Base-by-base conservation (phyloP, 1,140 invertebrate species). In the Scaptomyza graminum region DNA sequence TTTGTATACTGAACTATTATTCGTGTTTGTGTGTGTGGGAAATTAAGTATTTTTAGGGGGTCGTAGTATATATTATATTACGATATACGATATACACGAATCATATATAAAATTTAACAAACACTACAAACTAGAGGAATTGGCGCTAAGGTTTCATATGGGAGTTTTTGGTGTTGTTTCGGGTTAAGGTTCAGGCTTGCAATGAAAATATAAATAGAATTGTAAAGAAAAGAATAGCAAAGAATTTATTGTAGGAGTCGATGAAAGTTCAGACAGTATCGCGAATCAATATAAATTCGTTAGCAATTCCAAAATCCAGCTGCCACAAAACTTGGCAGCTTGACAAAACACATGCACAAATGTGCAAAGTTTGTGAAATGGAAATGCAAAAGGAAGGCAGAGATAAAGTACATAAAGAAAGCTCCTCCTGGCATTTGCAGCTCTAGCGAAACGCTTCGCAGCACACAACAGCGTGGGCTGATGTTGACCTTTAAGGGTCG, bases 61-160 rank as follows among this genome's bases (percentile, higher is more conserved):
- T 18, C 18, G 3, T 18, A 18, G 18, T 18, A 18, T 18, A 59
- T 47, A 47, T 25, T 18, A 59, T 47, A 47, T 25, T 59, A 59
- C 78, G 71, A 61, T 80, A 76, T 74, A 72, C 67, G 73, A 79
- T 71, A 70, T 67, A 76, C 74, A 63, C 67, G 63, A 65, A 56
- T 75, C 37, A 64, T 44, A 49, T 68, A 41, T 50, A 50, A 49
- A 49, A 43, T 28, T 47, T 25, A 74, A 78, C 63, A 80, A 34
- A 82, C 66, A 56, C 74, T 76, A 76, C 74, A 74, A 64, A 72
- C 79, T 82, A 82, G 54, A 54, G 74, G 47, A 34, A 61, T 43
- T 44, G 65, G 60, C 47, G 55, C 47, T 51, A 67, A 44, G 49
- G 44, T 55, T 28, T 22, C 15, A 2, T 22, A 11, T n/a, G 49